Base-by-base conservation (phyloP, 2,113 vertebrate species). In the pig (Sus scrofa) region DNA sequence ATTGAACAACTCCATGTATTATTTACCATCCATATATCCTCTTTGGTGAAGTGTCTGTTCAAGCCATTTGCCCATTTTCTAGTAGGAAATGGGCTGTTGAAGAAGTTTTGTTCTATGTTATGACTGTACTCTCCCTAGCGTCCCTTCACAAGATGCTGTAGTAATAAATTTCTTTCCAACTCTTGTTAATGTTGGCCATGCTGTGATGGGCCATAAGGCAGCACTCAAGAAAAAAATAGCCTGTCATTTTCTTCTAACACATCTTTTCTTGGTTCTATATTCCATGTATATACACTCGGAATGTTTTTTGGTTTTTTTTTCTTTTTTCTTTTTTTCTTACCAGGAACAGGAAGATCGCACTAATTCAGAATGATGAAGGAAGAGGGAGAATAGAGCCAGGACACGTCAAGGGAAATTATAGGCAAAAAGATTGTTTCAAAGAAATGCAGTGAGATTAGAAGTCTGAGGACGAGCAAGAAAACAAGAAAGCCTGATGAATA, bases 211-310 rank as follows among this genome's bases (percentile, higher is more conserved):
- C 32, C 85, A 63, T 19, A 82, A 78, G 18, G 32, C 58, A 86
- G 30, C 52, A 56, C 44, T 92, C 63, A 56, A 56, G 24, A 89
- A 73, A 85, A 60, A 37, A 37, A 20, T 9, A 56, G 34, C 27
- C n/a, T 94, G 78, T 44, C n/a, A 54, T 79, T 84, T 93, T 86
- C 63, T 91, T 87, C 63, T 84, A 67, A 68, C 62, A 34, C n/a
- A 74, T 50, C 75, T 94, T 95, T 88, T 67, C n/a, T 78, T 60
- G 26, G 75, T 71, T 95, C 39, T 34, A 39, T 74, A 62, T 37
- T 88, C 52, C 37, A 85, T 52, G 37, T 32, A n/a, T 63, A 15
- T 81, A 71, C 32, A 73, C 44, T 65, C 77, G 27, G 37, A 92
- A 90, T 75, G 60, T 32, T 32, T 27, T 65, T 68, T 71, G 75